Evolutionary conservation across 1,140 invertebrate species (phyloP).

Genomic region (Drosophila serrata): DNA sequence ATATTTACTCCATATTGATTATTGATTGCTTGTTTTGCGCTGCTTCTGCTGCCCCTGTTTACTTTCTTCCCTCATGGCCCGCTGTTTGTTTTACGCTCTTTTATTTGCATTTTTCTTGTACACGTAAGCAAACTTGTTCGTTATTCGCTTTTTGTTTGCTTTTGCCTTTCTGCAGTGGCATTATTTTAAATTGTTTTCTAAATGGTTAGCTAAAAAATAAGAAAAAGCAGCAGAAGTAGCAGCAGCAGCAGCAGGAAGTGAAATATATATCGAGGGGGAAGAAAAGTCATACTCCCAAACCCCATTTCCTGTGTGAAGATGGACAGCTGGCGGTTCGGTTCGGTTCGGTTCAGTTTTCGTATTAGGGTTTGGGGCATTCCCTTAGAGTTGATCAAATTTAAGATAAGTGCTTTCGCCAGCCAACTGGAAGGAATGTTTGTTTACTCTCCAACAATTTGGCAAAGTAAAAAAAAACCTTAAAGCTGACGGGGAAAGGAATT

Average conservation of each 20-base stretch:
- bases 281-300: constrained; percentile 5
- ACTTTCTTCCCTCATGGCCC: constrained; percentile 19
- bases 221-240: neutral
- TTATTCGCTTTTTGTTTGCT: constrained; percentile 47
- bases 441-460: constrained; percentile 14
- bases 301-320: constrained; percentile 37
- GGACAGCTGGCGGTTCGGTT: constrained; percentile 49
- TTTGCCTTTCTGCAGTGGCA: constrained; percentile 56
- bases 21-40: constrained; percentile 54
- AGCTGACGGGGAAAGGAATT: constrained; percentile 14
- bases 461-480: constrained; percentile 37
- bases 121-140: constrained; percentile 39
- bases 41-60: constrained; percentile 25
- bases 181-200: constrained; percentile 72
- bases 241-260: constrained; percentile 19
- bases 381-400: constrained; percentile 42
- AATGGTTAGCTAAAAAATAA: constrained; percentile 54
- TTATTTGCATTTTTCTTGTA: constrained; percentile 44
- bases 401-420: constrained; percentile 47
- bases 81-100: constrained; percentile 37
- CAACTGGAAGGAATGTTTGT: constrained; percentile 41
- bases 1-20: constrained; percentile 46
- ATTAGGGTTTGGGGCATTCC: neutral
- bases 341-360: neutral
- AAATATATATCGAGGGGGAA: constrained; percentile 2